These are phyloP conservation scores for Penaeus chinensis DNA, from an alignment of 1,140 invertebrate species.

Conservation along the genomic window DNA sequence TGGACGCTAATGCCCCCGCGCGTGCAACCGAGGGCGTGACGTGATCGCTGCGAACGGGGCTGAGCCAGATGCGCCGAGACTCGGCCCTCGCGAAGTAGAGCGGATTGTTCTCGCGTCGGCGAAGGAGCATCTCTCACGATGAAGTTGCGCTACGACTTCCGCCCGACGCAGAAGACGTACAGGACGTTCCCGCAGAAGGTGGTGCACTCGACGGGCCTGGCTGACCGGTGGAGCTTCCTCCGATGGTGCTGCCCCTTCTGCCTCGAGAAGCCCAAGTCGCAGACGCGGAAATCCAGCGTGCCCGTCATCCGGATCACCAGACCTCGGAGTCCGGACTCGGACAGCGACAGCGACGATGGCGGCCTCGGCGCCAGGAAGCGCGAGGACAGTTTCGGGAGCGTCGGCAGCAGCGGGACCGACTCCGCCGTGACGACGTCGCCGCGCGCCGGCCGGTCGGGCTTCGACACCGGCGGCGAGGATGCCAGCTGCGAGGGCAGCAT, in stretches of 20 bases:
- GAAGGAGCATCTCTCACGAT: conserved; percentile 25
- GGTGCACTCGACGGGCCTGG: conserved; percentile 46
- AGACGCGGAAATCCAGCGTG: conserved; percentile 45
- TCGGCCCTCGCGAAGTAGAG: too few relatives aligned
- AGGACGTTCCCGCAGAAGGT: conserved; percentile 57
- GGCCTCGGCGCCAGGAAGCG: conserved; percentile 8
- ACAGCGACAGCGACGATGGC: conserved; percentile 8
- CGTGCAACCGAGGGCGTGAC: too few relatives aligned
- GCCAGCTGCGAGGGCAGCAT: conserved; percentile 25
- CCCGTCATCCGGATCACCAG: conserved; percentile 52
- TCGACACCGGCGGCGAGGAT: background rate
- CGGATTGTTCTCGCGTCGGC: too few relatives aligned
- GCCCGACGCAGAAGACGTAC: conserved; percentile 52
- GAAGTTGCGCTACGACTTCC: conserved; percentile 53
- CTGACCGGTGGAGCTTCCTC: conserved; percentile 43
- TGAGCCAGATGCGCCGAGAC: too few relatives aligned
- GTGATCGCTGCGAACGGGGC: too few relatives aligned
- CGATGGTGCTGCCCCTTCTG: conserved; percentile 54
- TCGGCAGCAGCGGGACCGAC: background rate
- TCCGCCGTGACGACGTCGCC: background rate
- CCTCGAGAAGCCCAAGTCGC: conserved; percentile 39
- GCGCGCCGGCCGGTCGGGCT: background rate
- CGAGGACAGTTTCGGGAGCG: conserved; percentile 20
- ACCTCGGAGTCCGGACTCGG: conserved; percentile 49
- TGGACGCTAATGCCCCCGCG: too few relatives aligned